Percentiles rank a stretch among this genome's conserved stretches.
Evolutionary conservation across 2,113 vertebrate genomes (phyloP).

Genomic region (Budorcas taxicolor): DNA sequence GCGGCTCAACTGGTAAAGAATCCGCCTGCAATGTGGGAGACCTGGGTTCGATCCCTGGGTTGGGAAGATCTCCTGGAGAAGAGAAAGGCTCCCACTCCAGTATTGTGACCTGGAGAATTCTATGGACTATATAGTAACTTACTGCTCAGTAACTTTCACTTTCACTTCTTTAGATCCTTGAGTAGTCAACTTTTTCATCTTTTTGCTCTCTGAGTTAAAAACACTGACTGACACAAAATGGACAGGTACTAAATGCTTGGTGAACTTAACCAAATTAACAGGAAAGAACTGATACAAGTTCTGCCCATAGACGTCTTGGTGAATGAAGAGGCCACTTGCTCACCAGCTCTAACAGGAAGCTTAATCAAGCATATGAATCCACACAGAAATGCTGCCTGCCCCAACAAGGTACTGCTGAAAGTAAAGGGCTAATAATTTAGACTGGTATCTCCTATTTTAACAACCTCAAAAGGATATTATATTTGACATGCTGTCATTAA

Average conservation of each 20-base stretch:
- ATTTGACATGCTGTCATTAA: background rate
- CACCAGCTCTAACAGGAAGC: background rate
- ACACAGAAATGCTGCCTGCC: conserved; percentile 6
- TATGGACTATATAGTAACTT: background rate
- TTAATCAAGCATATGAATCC: background rate
- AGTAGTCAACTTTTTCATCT: background rate
- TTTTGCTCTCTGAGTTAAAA: background rate
- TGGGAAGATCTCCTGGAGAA: background rate
- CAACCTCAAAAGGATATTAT: background rate
- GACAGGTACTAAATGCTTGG: background rate
- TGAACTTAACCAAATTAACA: background rate
- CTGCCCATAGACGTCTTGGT: background rate
- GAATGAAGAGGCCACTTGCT: background rate
- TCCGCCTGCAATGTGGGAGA: background rate
- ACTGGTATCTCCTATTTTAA: background rate
- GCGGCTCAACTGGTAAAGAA: background rate
- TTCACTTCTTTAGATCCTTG: background rate
- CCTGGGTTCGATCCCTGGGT: background rate
- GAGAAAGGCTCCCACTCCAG: background rate
- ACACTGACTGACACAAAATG: background rate
- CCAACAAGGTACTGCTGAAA: background rate
- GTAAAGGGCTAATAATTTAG: conserved; percentile 29
- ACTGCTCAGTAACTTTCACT: background rate
- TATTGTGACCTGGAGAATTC: background rate
- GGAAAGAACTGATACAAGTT: background rate